These are phyloP conservation scores for Exephanes ischioxanthus DNA, from an alignment of 2,888 invertebrate genomes.

Conservation along the genomic window DNA sequence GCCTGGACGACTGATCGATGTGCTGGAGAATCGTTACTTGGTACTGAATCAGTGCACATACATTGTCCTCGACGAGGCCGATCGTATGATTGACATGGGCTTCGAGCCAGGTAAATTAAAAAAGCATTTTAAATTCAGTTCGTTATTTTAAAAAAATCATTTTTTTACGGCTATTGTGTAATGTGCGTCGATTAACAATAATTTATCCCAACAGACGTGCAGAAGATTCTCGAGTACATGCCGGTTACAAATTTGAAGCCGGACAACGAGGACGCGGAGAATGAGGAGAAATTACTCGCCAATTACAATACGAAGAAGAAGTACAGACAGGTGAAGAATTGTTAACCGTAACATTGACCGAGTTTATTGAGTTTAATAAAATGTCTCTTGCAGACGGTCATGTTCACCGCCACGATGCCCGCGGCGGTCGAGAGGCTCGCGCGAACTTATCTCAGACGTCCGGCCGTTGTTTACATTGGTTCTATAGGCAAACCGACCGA, in stretches of 20 bases:
- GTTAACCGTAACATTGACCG: background rate
- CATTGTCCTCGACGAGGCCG: slow-evolving; percentile 98
- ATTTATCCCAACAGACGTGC: slow-evolving; percentile 89
- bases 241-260: slow-evolving; percentile 99
- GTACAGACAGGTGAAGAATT: slow-evolving; percentile 91
- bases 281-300: slow-evolving; percentile 94
- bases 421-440: slow-evolving; percentile 98
- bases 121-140: background rate
- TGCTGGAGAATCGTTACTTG: slow-evolving; percentile 98
- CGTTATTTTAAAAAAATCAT: background rate
- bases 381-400: slow-evolving; percentile 92
- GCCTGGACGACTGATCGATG: slow-evolving; percentile 99
- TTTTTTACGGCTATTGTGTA: background rate
- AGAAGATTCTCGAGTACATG: slow-evolving; percentile 98
- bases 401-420: slow-evolving; percentile 99
- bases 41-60: slow-evolving; percentile 99
- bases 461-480: slow-evolving; percentile 99
- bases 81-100: slow-evolving; percentile 99
- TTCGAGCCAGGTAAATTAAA: slow-evolving; percentile 92
- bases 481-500: slow-evolving; percentile 99
- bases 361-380: background rate
- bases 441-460: slow-evolving; percentile 96
- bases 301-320: slow-evolving; percentile 99
- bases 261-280: slow-evolving; percentile 99
- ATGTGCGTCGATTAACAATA: background rate